Evolutionary conservation across 1,140 invertebrate species (phyloP).

Genomic region (Leptestheria dahalacensis): DNA sequence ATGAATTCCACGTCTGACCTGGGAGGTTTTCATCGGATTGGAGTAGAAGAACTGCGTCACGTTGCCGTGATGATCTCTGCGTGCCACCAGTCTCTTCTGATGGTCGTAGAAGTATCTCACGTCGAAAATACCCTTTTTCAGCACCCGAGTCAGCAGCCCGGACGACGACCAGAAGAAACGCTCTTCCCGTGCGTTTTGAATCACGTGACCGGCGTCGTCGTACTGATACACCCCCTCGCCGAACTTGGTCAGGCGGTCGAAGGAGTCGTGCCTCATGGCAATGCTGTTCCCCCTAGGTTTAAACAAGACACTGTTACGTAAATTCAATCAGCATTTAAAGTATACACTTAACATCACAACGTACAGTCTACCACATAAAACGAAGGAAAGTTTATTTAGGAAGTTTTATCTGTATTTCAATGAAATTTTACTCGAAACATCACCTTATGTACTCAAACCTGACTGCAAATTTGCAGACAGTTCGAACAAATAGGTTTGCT

Average conservation of each 20-base stretch:
- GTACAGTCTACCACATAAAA: too few species aligned
- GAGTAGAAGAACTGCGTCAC: conserved; percentile 93
- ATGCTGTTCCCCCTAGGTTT: conserved; percentile 70
- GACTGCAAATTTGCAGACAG: too few species aligned
- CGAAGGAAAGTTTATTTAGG: too few species aligned
- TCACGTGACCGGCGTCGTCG: conserved; percentile 72
- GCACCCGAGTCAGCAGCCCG: conserved; percentile 62
- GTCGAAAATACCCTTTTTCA: conserved; percentile 71
- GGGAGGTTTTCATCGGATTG: conserved; percentile 61
- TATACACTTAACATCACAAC: too few species aligned
- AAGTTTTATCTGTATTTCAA: too few species aligned
- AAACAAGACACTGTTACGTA: too few species aligned
- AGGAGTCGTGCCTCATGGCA: conserved; percentile 75
- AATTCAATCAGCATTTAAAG: too few species aligned
- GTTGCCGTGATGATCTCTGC: conserved; percentile 84
- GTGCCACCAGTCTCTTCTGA: conserved; percentile 60
- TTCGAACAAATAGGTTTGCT: too few species aligned
- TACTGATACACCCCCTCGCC: conserved; percentile 72
- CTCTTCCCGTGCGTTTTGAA: conserved; percentile 81
- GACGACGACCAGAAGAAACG: conserved; percentile 86
- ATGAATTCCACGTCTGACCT: conserved; percentile 24
- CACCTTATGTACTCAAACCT: too few species aligned
- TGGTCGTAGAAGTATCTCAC: conserved; percentile 90
- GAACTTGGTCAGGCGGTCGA: conserved; percentile 79
- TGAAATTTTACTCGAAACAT: too few species aligned